A percentile compares a stretch with the other conserved stretches of the same genome.
These are phyloP conservation scores for Halcyon leucocephala DNA, from an alignment of 2,797 vertebrate species.

Conservation along the genomic window DNA sequence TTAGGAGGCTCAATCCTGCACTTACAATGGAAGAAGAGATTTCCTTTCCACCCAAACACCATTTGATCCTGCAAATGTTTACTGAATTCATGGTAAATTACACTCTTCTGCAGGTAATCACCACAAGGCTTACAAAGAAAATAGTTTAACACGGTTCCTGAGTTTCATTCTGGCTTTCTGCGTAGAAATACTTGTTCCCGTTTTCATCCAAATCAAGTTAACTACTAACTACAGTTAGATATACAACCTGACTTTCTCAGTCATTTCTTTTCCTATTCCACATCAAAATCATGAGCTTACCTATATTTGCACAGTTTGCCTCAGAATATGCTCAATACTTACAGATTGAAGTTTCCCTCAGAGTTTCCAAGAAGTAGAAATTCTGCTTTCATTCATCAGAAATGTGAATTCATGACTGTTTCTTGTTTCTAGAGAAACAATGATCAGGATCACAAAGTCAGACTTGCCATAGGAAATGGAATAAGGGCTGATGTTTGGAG, in stretches of 20 bases:
- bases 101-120: not conserved
- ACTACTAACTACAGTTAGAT: not conserved
- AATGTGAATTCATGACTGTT: not conserved
- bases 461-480: constrained; percentile 86
- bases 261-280: not conserved
- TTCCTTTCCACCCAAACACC: not conserved
- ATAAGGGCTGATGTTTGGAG: constrained; percentile 85
- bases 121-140: not conserved
- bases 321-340: not conserved
- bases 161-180: not conserved
- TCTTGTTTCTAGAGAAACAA: constrained; percentile 78
- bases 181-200: not conserved
- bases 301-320: not conserved
- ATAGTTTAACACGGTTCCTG: not conserved
- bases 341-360: not conserved
- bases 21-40: not conserved
- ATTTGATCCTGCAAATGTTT: not conserved
- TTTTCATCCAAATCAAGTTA: not conserved
- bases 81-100: not conserved
- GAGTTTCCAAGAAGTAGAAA: not conserved
- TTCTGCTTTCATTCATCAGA: not conserved
- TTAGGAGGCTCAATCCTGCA: not conserved
- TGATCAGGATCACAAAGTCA: constrained; percentile 85
- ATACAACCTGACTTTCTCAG: not conserved
- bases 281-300: not conserved